Evolutionary conservation across 2,888 invertebrate genomes (phyloP), one percentile per base, ranked within the genome.

Genomic region (Listrodromus nycthemerus): DNA sequence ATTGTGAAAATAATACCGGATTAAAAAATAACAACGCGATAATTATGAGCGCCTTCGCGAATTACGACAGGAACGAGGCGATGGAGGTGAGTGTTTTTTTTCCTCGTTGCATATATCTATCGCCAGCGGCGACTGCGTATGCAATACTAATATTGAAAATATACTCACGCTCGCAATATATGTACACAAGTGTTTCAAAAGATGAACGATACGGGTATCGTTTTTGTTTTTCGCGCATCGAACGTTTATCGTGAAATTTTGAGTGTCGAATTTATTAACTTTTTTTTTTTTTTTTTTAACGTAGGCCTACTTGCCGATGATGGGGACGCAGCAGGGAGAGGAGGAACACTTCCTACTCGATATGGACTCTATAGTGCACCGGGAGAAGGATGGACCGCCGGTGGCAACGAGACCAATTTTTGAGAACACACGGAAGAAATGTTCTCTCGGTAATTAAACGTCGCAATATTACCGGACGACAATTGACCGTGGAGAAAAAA

Each of bases 281-380:
- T 61, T 67, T 48, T 79, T 58, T 65, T 55, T 41, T 30, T 71
- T 75, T 85, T 82, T 58, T 86, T 88, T 37, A 87, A 33, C 8
- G 8, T 7, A 92, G 89, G 87, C 88, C 63, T 91, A 87, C 80
- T 86, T 90, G 16, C 80, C 90, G 82, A 86, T 85, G 71, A 84
- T 73, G 67, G 87, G 80, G 83, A 74, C 83, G 45, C 78, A 84
- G 48, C 80, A 89, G 33, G 88, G 87, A 10, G 87, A 90, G 50
- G 91, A 90, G 27, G 91, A 91, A 61, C 92, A 88, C 65, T 88
- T 89, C 21, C 86, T 92, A 30, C 83, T 92, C 70, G 92, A 93
- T 76, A 91, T 93, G 92, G 93, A 93, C 74, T 90, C 92, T 0
- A 85, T 90, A 50, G 89, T 89, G 5, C 85, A 88, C 16, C 88